Base-by-base conservation (phyloP, 2,113 vertebrate genomes). In the Fulmarus glacialis region DNA sequence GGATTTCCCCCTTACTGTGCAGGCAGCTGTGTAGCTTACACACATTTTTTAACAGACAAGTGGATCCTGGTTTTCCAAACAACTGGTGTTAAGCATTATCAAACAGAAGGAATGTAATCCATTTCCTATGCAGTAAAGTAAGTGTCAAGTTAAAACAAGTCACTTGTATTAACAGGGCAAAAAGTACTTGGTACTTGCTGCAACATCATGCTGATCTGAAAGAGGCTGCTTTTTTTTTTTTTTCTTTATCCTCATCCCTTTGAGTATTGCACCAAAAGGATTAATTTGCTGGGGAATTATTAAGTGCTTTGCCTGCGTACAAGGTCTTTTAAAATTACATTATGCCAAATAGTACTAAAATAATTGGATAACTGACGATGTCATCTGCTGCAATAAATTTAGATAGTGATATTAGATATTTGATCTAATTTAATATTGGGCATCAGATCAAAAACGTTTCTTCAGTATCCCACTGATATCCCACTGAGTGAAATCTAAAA, bases 301-400 rank as follows among this genome's bases (percentile, higher is more conserved):
- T 94, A 96, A 94, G 81, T 96, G 79, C 8, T 97, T 97, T 75
- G 53, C 78, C 84, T 95, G 53, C 82, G 81, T 94, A 87, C 64
- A 89, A 92, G 63, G 45, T 47, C 84, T 95, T 95, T 97, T 92
- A 40, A 92, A 97, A 96, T 93, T 95, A 96, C 19, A 8, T 93
- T 89, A 53, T 96, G 90, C 78, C 89, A 96, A 93, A 93, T 74
- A 93, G 53, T 91, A 82, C 93, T 97, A 94, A 97, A 97, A 95
- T 97, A 97, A 96, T 93, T 97, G 81, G 67, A 87, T 87, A 93
- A 90, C 56, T 97, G 88, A 97, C 10, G 1, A 90, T 78, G 90
- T 96, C 68, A 94, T 98, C 66, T 92, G 47, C 88, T 97, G 87
- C 58, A 98, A 93, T 93, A 96, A 94, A 97, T 97, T 94, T 92